Percentiles rank a stretch among this genome's conserved stretches.
phyloP scores from a whole-genome alignment of 1,140 invertebrate species.

The Uloborus diversus region DNA sequence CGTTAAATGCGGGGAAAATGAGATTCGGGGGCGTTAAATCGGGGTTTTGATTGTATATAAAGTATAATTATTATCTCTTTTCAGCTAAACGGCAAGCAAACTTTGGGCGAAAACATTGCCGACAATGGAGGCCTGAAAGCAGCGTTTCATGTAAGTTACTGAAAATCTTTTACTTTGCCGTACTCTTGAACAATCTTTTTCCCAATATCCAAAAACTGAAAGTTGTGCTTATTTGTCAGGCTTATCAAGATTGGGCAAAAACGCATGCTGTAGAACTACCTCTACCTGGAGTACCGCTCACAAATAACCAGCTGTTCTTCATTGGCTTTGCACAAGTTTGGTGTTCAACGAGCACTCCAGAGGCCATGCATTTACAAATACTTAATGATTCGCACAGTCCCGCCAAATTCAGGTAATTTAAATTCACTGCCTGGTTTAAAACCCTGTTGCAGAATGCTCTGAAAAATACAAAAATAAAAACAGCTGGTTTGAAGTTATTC shows the following conservation, averaged over 20 bases:
- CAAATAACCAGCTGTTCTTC: conserved; percentile 90
- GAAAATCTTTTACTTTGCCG: background rate
- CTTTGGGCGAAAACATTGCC: conserved; percentile 86
- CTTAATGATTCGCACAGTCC: conserved; percentile 60
- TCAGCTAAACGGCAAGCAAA: conserved; percentile 79
- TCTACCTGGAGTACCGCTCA: conserved; percentile 82
- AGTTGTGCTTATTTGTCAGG: conserved; percentile 63
- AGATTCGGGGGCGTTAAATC: too few species aligned
- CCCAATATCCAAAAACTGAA: background rate
- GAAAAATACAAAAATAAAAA: too few species aligned
- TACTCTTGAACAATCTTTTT: too few species aligned
- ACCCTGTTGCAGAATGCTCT: too few species aligned
- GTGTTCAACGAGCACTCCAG: conserved; percentile 60
- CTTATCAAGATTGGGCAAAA: conserved; percentile 74
- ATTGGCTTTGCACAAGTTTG: conserved; percentile 84
- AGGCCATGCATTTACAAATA: conserved; percentile 60
- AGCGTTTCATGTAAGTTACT: conserved; percentile 74
- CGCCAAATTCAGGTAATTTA: conserved; percentile 47
- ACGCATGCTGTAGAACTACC: conserved; percentile 69
- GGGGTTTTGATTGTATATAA: too few species aligned
- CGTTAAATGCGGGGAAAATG: too few species aligned
- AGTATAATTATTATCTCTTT: too few species aligned
- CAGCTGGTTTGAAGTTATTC: too few species aligned
- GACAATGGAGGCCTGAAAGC: conserved; percentile 94
- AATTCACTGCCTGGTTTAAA: background rate